Base-by-base conservation (phyloP, 1,140 invertebrate species). In the Chironomus striatipennis region DNA sequence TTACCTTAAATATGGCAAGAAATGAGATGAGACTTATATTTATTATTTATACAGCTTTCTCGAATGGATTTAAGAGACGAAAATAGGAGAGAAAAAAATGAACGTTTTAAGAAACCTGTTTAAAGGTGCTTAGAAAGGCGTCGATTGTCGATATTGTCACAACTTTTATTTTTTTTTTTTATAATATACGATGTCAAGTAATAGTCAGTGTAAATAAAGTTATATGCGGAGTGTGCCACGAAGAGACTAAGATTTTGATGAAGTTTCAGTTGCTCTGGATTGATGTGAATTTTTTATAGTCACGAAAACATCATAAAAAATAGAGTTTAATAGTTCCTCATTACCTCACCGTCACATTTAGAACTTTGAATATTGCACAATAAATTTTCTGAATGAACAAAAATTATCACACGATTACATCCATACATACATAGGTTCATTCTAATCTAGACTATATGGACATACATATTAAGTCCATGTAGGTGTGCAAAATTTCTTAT, bases 401-500 rank as follows among this genome's bases (percentile, higher is more conserved):
- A n/a, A n/a, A n/a, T 34, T 34, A 34, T 34, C 24, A 34, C 5
- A 34, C 24, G 24, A 34, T 1, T 34, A 34, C 24, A 34, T 34
- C 24, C 24, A 34, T 34, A 34, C 24, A 34, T 34, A n/a, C n/a
- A 34, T 34, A 34, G 24, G 2, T 34, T 34, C 24, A 34, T 34
- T 34, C 24, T n/a, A 57, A 57, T 57, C 47, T n/a, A 57, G 47
- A 57, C 12, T 57, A 57, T 57, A 57, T 57, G 47, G 47, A 57
- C 47, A n/a, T n/a, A n/a, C 24, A 57, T n/a, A 57, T 57, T n/a
- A 70, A 70, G 9, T 70, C 3, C 18, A 70, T 70, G 65, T 70
- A 70, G 65, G 65, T 70, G 65, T 70, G 65, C 65, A 70, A 70
- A 70, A 21, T 70, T 70, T 70, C 17, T 70, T 70, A 70, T 70